Evolutionary conservation across 2,888 invertebrate species (phyloP).

Genomic region (Aphodius sticticus): DNA sequence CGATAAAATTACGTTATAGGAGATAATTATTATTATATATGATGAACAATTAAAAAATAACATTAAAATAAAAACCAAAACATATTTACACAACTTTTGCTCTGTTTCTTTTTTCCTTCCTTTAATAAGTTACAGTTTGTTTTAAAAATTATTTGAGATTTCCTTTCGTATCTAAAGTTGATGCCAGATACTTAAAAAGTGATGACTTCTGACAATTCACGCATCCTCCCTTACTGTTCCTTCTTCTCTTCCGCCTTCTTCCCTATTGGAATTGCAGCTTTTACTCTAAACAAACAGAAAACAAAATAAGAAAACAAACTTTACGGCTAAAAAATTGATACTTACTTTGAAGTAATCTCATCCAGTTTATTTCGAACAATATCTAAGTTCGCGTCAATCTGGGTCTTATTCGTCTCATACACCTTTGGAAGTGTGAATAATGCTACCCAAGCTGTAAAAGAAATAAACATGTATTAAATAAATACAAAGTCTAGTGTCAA

Average conservation of each 20-base stretch:
- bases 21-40: slow-evolving; percentile 11
- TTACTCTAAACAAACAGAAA: slow-evolving; percentile 70
- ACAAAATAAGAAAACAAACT: neutral
- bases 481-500: slow-evolving; percentile 19
- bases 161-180: slow-evolving; percentile 17
- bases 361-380: slow-evolving; percentile 87
- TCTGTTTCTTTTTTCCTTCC: slow-evolving; percentile 25
- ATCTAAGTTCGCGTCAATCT: slow-evolving; percentile 91
- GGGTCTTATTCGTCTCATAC: slow-evolving; percentile 93
- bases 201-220: slow-evolving; percentile 30
- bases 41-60: slow-evolving; percentile 40
- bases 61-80: slow-evolving; percentile 36
- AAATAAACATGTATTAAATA: slow-evolving; percentile 32
- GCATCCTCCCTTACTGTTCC: slow-evolving; percentile 72
- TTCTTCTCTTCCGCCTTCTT: slow-evolving; percentile 86
- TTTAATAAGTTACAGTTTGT: slow-evolving; percentile 43
- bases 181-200: slow-evolving; percentile 34
- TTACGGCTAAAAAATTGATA: slow-evolving; percentile 43
- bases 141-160: slow-evolving; percentile 37
- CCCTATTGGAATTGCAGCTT: slow-evolving; percentile 88
- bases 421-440: slow-evolving; percentile 96
- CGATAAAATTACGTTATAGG: slow-evolving; percentile 10
- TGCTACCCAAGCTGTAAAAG: slow-evolving; percentile 83
- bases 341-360: slow-evolving; percentile 90
- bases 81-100: slow-evolving; percentile 45